phyloP scores from a whole-genome alignment of 2,113 vertebrate species.

The Hippoglossus stenolepis region DNA sequence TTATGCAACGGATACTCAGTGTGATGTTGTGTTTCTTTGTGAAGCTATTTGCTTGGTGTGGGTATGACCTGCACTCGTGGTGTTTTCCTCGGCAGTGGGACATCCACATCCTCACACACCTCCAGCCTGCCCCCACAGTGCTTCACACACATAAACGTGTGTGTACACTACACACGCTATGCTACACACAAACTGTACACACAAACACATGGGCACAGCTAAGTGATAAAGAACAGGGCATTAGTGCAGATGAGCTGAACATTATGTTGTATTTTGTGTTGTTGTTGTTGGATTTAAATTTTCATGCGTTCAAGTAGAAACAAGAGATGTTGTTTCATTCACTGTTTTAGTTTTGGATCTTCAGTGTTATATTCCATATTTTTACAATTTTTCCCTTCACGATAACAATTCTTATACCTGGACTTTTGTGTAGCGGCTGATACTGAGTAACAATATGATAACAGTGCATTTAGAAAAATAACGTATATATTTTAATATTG shows the following conservation, averaged over 20 bases:
- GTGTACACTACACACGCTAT: background rate
- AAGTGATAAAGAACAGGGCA: background rate
- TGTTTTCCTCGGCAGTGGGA: slow-evolving; percentile 62
- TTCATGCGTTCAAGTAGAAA: slow-evolving; percentile 1
- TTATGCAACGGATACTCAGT: slow-evolving; percentile 42
- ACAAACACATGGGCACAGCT: slow-evolving; percentile 1
- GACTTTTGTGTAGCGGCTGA: no score
- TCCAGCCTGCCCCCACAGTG: slow-evolving; percentile 38
- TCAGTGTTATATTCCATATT: no score
- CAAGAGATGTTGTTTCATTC: background rate
- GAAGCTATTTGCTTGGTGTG: slow-evolving; percentile 45
- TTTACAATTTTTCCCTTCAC: no score
- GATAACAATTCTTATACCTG: no score
- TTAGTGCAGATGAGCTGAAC: background rate
- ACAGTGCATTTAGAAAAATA: no score
- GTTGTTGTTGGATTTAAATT: background rate
- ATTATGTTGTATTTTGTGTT: background rate
- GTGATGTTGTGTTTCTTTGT: slow-evolving; percentile 28
- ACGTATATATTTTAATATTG: no score
- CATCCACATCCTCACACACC: slow-evolving; percentile 49
- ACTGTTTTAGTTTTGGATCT: background rate
- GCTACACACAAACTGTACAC: slow-evolving; percentile 2
- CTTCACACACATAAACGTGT: slow-evolving; percentile 18
- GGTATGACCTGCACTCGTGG: slow-evolving; percentile 57
- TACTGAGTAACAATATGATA: no score